Conservation (phyloP, 1,140 invertebrate species). For the Hirudo medicinalis region DNA sequence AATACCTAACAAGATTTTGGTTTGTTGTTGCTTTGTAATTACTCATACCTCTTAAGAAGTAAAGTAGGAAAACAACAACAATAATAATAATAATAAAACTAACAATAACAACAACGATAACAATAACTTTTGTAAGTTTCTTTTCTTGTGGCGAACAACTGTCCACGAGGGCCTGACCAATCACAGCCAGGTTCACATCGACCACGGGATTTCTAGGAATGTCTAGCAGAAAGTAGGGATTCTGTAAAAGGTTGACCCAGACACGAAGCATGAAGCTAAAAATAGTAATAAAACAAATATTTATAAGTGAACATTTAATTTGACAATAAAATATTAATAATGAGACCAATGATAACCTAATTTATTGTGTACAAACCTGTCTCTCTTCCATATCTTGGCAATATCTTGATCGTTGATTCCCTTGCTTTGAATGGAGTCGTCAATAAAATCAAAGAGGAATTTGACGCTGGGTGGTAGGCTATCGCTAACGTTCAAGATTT, state of each 20-base stretch:
- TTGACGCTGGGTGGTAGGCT: conserved; percentile 84
- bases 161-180: background rate
- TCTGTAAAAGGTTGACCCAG: conserved; percentile 7
- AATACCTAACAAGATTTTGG: too few relatives aligned
- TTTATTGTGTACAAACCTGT: conserved; percentile 47
- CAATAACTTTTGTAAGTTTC: background rate
- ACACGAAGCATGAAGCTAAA: background rate
- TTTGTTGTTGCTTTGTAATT: too few relatives aligned
- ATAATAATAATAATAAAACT: too few relatives aligned
- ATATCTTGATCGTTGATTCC: conserved; percentile 89
- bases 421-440: conserved; percentile 77
- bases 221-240: background rate
- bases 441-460: conserved; percentile 99
- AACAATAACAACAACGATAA: too few relatives aligned
- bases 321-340: background rate
- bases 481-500: conserved; percentile 50
- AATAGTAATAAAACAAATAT: background rate
- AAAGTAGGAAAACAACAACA: too few relatives aligned
- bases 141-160: background rate
- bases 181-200: background rate
- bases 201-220: background rate
- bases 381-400: conserved; percentile 98
- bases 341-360: too few relatives aligned
- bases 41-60: too few relatives aligned
- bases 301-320: too few relatives aligned